Base-by-base conservation (phyloP, 2,113 vertebrate genomes). In the Brienomyrus longianalis region DNA sequence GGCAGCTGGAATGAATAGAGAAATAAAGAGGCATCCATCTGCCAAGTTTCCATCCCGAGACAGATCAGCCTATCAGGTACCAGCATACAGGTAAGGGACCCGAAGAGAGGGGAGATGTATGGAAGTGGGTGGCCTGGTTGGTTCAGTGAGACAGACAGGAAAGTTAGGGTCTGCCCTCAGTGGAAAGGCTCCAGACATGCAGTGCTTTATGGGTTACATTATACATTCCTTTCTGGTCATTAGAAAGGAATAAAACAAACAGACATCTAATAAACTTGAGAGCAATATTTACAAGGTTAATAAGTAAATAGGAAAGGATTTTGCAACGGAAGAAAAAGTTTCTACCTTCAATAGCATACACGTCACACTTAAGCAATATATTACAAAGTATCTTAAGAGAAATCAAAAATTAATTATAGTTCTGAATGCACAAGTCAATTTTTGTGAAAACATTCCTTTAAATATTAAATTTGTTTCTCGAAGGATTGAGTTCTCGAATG, bases 1-100 rank as follows among this genome's bases (percentile, higher is more conserved):
- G 27, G 85, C n/a, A 54, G 35, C 85, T 48, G 83, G 47, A 84
- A 19, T 5, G 83, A 50, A 56, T 51, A 19, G 51, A n/a, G 51
- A 43, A 84, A 50, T 86, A 27, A 87, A 27, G 2, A 19, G 5
- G 31, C 2, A 39, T 48, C 50, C 31, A 19, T 54, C 13, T 86
- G 85, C 85, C 85, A 86, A 86, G 85, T 86, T 86, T 86, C 85
- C 85, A 19, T 48, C 48, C 3, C 27, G 31, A 80, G 35, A 43
- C 35, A 70, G 48, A 86, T 51, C 83, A 51, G 48, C 17, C 50
- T 35, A 35, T 54, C 51, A 54, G 85, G 27, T 54, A 17, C 50
- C 85, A 54, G 51, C 50, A 17, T 54, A 35, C 15, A 54, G 85
- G 31, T 51, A 52, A 39, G 31, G 50, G 51, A 51, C 85, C 51